Conservation (phyloP, 2,113 vertebrate species). For the Pachypanchax playfairii region DNA sequence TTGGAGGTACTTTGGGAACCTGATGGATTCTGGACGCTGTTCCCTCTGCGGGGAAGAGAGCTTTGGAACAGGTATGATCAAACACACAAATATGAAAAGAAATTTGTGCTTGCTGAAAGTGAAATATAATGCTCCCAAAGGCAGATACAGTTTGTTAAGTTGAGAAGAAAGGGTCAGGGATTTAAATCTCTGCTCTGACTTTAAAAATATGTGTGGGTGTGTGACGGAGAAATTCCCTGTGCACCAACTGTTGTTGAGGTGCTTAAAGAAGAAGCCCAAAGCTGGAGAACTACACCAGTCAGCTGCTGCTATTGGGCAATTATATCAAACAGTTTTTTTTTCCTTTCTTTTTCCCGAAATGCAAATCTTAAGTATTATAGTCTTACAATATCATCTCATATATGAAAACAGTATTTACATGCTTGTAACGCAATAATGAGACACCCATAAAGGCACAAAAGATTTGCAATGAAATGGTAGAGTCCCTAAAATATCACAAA, state of each 20-base stretch:
- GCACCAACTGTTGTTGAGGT: constrained; percentile 52
- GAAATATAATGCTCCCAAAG: constrained; percentile 10
- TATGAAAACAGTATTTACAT: neutral
- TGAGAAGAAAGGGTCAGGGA: constrained; percentile 20
- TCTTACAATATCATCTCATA: neutral
- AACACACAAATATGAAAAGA: constrained; percentile 3
- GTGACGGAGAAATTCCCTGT: constrained; percentile 39
- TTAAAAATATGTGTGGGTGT: constrained; percentile 52
- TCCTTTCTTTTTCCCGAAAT: neutral
- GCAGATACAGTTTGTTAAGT: neutral
- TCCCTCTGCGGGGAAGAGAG: constrained; percentile 98
- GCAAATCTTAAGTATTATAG: neutral
- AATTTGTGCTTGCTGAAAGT: constrained; percentile 10
- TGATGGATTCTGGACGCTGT: constrained; percentile 97
- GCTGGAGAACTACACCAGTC: constrained; percentile 28
- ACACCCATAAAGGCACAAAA: neutral
- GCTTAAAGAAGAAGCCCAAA: constrained; percentile 35
- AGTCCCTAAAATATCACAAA: neutral
- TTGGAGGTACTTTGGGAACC: constrained; percentile 96
- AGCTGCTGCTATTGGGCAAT: constrained; percentile 22
- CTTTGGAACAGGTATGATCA: constrained; percentile 91
- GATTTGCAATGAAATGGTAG: too few relatives aligned
- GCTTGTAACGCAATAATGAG: neutral
- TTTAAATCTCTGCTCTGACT: constrained; percentile 14
- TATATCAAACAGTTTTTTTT: too few relatives aligned